Evolutionary conservation across 53 echinoderm and acorn worm genomes (phyloP), one percentile per base, ranked within the genome.

Genomic region (Apostichopus leukothele): DNA sequence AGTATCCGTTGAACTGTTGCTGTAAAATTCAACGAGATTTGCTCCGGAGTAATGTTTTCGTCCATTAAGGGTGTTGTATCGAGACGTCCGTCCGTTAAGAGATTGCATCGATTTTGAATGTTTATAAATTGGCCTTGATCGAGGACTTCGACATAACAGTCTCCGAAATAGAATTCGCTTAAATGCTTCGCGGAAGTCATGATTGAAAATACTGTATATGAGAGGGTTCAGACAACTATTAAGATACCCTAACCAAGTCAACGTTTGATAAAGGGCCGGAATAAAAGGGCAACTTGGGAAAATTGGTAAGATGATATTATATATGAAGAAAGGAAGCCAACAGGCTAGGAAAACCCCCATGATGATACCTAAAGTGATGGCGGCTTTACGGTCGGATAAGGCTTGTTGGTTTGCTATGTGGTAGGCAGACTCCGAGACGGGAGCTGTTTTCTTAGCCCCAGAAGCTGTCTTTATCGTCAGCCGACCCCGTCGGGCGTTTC

Each of bases 181-280:
- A 78, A 99, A 99, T 51, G 99, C 99, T 75, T 93, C 92, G 13
- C 99, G 90, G 67, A 99, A 99, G 90, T 99, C 99, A 57, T 91
- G 93, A 83, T 99, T 99, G 68, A 99, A 99, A 83, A 99, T 99
- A 87, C 96, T 94, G 91, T 99, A 99, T 52, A 99, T 99, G 57
- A 99, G 87, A 21, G 99, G 99, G 52, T 99, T 99, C 11, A 99
- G 90, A 39, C 91, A 91, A 57, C 94, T 94, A 89, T 99, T 99
- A 74, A 96, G 91, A 77, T 99, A 99, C 10, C 99, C 99, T 5
- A 99, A 91, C 99, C 99, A 99, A 8, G 95, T 94, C 39, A 99
- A 87, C 68, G 91, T 93, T 67, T 86, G 91, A 26, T 90, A 92
- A 8, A 96, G 88, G 51, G 94, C 92, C 6, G 93, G 94, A 61